phyloP scores from a whole-genome alignment of 2,888 invertebrate genomes.

The Xestia ashworthii region DNA sequence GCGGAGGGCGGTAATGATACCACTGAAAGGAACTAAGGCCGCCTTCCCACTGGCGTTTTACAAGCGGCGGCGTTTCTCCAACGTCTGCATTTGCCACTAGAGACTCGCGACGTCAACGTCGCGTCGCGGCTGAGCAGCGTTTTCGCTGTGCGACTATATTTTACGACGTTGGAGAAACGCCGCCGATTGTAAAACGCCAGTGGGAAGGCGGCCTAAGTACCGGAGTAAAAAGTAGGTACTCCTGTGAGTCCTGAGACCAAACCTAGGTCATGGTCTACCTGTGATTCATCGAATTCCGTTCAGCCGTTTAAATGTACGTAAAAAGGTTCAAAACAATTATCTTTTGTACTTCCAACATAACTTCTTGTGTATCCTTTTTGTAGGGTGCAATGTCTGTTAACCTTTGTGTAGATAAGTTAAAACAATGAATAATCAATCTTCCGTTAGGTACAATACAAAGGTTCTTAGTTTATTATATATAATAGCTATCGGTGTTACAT shows the following conservation, averaged over 20 bases:
- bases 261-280: neutral
- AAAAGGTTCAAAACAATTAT: neutral
- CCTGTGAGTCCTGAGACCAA: neutral
- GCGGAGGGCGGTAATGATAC: neutral
- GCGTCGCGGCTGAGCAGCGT: too few species aligned
- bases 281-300: neutral
- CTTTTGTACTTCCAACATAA: neutral
- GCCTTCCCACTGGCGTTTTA: too few species aligned
- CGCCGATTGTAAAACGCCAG: too few species aligned
- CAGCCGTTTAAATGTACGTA: neutral
- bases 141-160: too few species aligned
- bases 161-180: too few species aligned
- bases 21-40: neutral
- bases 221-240: neutral
- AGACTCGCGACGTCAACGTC: too few species aligned
- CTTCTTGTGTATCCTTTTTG: neutral
- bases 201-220: too few species aligned
- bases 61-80: too few species aligned
- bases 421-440: neutral
- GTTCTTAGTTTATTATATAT: neutral
- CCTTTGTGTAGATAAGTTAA: constrained; percentile 1
- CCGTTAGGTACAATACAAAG: neutral
- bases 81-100: too few species aligned
- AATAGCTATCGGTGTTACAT: neutral
- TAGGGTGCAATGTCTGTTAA: constrained; percentile 5